Conservation (phyloP, 2,888 invertebrate genomes). For the Plebejus argus region DNA sequence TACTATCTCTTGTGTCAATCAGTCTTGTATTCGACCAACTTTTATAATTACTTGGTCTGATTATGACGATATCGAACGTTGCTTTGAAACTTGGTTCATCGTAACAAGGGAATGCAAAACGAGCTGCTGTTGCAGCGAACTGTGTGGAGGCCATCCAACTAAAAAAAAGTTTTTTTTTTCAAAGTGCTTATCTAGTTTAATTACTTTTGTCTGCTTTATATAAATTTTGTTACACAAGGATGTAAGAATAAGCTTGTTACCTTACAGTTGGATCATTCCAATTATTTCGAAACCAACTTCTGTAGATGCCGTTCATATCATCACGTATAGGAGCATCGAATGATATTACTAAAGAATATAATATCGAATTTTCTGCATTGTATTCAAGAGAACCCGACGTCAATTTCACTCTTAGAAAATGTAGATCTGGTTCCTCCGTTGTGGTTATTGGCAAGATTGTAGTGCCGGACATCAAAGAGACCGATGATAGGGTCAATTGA, state of each 20-base stretch:
- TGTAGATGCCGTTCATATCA: constrained; percentile 72
- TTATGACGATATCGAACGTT: constrained; percentile 85
- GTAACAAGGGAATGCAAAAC: constrained; percentile 88
- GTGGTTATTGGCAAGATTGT: constrained; percentile 40
- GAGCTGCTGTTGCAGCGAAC: constrained; percentile 84
- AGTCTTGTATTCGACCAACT: constrained; percentile 83
- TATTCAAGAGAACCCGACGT: constrained; percentile 46
- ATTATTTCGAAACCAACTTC: constrained; percentile 63
- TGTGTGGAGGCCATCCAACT: constrained; percentile 85
- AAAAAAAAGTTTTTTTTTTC: background rate
- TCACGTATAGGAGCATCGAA: constrained; percentile 57
- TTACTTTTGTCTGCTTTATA: no score
- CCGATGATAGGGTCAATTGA: constrained; percentile 55
- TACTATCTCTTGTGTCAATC: constrained; percentile 43
- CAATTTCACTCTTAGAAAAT: constrained; percentile 55
- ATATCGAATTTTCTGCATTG: constrained; percentile 44
- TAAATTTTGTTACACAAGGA: no score
- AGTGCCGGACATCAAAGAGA: constrained; percentile 60
- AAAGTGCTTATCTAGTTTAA: no score
- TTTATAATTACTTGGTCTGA: constrained; percentile 69
- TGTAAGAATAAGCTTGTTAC: constrained; percentile 44
- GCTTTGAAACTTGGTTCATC: constrained; percentile 93
- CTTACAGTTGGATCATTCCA: constrained; percentile 45
- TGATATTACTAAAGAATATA: constrained; percentile 52
- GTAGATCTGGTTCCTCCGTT: constrained; percentile 46